Percentiles rank a stretch among this genome's conserved stretches.
phyloP scores from a whole-genome alignment of 2,113 vertebrate species.

The Laticauda colubrina region DNA sequence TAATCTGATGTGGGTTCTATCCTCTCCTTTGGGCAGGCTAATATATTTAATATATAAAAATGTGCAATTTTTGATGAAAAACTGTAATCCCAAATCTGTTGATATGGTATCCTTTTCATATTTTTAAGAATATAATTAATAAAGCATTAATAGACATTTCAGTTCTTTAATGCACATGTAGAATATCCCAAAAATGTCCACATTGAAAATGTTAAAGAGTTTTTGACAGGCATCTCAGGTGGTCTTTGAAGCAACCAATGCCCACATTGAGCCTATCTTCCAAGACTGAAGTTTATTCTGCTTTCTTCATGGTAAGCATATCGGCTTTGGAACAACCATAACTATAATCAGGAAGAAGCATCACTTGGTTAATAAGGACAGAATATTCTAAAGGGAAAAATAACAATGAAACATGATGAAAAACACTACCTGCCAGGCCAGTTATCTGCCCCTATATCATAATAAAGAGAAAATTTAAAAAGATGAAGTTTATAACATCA shows the following conservation, averaged over 20 bases:
- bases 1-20: background rate
- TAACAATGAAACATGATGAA: background rate
- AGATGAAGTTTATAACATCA: background rate
- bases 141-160: background rate
- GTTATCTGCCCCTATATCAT: background rate
- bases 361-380: background rate
- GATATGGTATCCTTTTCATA: background rate
- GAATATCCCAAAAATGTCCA: background rate
- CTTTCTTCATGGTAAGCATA: background rate
- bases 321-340: background rate
- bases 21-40: background rate
- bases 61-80: background rate
- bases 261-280: background rate
- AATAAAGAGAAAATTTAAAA: background rate
- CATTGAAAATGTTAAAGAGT: background rate
- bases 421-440: background rate
- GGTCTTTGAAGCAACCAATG: background rate
- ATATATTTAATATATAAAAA: background rate
- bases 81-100: background rate
- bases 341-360: background rate
- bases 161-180: background rate
- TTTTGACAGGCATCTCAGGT: background rate
- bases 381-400: background rate
- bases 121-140: background rate
- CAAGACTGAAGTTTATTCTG: background rate